Conservation (phyloP, 2,113 vertebrate species). For the Caloenas nicobarica region DNA sequence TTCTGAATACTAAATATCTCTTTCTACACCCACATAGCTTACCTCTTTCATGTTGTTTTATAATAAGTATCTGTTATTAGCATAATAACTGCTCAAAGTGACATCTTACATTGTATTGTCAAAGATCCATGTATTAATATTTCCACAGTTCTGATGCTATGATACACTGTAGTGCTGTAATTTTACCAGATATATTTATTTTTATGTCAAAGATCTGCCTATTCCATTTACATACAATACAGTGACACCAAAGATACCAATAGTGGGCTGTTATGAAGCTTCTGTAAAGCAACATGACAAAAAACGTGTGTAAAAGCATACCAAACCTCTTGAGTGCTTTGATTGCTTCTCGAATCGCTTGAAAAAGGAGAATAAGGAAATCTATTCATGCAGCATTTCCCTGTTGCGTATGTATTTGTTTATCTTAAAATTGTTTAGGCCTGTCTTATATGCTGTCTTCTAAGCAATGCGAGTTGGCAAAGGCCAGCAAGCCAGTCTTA, state of each 20-base stretch:
- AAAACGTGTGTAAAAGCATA: slow-evolving; percentile 18
- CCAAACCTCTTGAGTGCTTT: background rate
- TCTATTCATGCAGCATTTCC: background rate
- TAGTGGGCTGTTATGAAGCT: slow-evolving; percentile 9
- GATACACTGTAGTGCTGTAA: slow-evolving; percentile 52
- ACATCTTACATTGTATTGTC: slow-evolving; percentile 64
- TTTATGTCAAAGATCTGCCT: slow-evolving; percentile 61
- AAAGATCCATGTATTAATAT: slow-evolving; percentile 67
- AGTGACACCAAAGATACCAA: slow-evolving; percentile 51
- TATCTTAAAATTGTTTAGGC: slow-evolving; percentile 35
- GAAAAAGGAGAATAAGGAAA: background rate
- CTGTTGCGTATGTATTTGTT: background rate
- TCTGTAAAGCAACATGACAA: slow-evolving; percentile 34
- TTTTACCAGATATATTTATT: slow-evolving; percentile 63
- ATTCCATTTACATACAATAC: slow-evolving; percentile 31
- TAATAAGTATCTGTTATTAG: slow-evolving; percentile 56
- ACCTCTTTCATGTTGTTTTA: slow-evolving; percentile 67
- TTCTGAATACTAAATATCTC: slow-evolving; percentile 46
- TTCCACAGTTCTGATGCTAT: slow-evolving; percentile 58
- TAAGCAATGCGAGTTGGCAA: background rate
- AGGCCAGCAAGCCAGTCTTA: background rate
- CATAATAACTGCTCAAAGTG: slow-evolving; percentile 64
- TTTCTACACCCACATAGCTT: slow-evolving; percentile 49
- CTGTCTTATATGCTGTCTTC: background rate
- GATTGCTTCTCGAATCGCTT: slow-evolving; percentile 21